Evolutionary conservation across 2,888 invertebrate species (phyloP), one percentile per base, ranked within the genome.

Genomic region (Drosophila pseudotakahashii): DNA sequence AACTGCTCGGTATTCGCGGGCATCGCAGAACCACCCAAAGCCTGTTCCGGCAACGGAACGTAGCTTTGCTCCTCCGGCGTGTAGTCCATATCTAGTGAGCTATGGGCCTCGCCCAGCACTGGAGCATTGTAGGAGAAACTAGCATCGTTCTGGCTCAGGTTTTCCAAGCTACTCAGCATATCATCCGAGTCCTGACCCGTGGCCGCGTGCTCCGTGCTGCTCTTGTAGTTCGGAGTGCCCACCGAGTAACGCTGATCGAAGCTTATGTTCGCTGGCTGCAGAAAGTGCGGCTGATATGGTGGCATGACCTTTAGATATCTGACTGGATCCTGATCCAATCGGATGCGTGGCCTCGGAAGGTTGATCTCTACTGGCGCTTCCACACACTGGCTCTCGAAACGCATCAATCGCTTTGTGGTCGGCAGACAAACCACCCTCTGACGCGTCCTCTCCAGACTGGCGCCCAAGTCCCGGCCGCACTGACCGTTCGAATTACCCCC

Each of bases 401-500:
- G 90, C 89, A 92, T 92, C 6, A 92, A 52, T 6, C 92, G 88
- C 64, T 92, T 92, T 0, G 92, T 91, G 14, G 91, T 89, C 4
- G 92, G 92, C 54, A 92, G 69, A 42, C 91, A 90, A 6, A 92
- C 92, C 2, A 92, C 90, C 23, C 92, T 91, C 60, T 90, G 89
- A n/a, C 90, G 90, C 77, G 79, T 84, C 53, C 92, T 91, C 45
- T 92, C 92, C 41, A 90, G 73, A 14, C 87, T 84, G 13, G 91
- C 81, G 13, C 90, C 90, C 64, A 91, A 78, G 59, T 92, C 92
- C 1, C 91, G 89, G 5, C 92, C 92, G 59, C 92, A 92, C 83
- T 92, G 92, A 9, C 92, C 92, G 74, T 91, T 92, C 1, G 91
- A 90, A 67, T 92, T 92, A 37, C 92, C 92, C 3, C 92, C 92